Conservation (phyloP, 2,797 vertebrate species). For the Natrix natrix region DNA sequence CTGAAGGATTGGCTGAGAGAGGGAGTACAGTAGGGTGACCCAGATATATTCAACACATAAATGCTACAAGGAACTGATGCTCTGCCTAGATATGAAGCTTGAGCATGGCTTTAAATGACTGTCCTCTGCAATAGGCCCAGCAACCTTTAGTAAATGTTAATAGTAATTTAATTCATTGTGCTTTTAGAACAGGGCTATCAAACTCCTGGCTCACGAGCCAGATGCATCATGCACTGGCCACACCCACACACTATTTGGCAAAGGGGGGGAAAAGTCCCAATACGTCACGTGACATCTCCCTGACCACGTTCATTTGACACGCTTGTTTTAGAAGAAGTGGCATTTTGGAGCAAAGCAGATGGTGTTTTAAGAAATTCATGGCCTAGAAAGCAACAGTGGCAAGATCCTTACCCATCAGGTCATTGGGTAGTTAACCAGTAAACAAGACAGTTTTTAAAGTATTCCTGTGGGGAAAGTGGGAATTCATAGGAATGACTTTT, state of each 20-base stretch:
- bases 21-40: background rate
- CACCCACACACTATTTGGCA: no score
- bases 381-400: background rate
- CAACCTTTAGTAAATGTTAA: background rate
- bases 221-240: no score
- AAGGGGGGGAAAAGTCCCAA: no score
- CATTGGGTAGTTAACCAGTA: background rate
- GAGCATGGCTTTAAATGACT: background rate
- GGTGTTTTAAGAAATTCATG: background rate
- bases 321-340: background rate
- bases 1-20: background rate
- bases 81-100: background rate
- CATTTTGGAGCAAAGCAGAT: background rate
- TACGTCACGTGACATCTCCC: no score
- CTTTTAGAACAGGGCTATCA: no score
- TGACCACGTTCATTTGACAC: no score
- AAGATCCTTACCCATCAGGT: background rate
- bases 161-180: no score
- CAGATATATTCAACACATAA: background rate
- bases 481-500: background rate
- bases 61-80: background rate
- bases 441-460: background rate
- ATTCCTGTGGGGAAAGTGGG: background rate
- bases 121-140: background rate
- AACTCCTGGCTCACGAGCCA: no score